phyloP scores from a whole-genome alignment of 2,888 invertebrate genomes.

The Tetrapedia diversipes region DNA sequence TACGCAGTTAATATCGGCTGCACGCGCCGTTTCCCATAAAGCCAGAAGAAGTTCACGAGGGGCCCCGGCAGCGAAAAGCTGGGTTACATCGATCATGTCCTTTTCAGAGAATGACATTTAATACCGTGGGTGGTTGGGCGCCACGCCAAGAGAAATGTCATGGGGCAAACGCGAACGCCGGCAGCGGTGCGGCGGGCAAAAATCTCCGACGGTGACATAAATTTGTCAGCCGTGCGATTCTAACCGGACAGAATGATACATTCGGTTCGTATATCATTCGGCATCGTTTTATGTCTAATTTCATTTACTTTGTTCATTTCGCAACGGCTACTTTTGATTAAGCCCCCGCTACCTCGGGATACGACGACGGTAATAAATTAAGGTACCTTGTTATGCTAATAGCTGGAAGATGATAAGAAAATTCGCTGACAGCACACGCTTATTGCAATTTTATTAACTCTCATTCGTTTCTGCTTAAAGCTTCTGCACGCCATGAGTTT shows the following conservation, averaged over 20 bases:
- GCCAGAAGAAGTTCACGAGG: slow-evolving; percentile 52
- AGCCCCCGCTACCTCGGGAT: neutral
- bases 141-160: slow-evolving; percentile 76
- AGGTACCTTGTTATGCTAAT: neutral
- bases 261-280: slow-evolving; percentile 12
- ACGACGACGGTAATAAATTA: neutral
- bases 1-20: neutral
- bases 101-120: slow-evolving; percentile 76
- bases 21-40: slow-evolving; percentile 34
- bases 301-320: slow-evolving; percentile 8
- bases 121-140: slow-evolving; percentile 76
- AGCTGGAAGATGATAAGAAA: neutral
- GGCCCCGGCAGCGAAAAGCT: slow-evolving; percentile 43
- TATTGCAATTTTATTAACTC: too few relatives aligned
- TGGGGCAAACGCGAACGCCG: slow-evolving; percentile 63
- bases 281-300: slow-evolving; percentile 24
- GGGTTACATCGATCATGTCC: slow-evolving; percentile 76
- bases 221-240: slow-evolving; percentile 42
- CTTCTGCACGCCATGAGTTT: too few relatives aligned
- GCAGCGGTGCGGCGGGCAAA: slow-evolving; percentile 24
- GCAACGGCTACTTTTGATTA: neutral
- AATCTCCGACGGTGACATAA: slow-evolving; percentile 31
- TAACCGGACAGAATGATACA: slow-evolving; percentile 27
- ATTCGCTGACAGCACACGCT: too few relatives aligned
- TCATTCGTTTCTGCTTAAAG: too few relatives aligned